phyloP scores from a whole-genome alignment of 2,113 vertebrate genomes.

The Melierax canorus region DNA sequence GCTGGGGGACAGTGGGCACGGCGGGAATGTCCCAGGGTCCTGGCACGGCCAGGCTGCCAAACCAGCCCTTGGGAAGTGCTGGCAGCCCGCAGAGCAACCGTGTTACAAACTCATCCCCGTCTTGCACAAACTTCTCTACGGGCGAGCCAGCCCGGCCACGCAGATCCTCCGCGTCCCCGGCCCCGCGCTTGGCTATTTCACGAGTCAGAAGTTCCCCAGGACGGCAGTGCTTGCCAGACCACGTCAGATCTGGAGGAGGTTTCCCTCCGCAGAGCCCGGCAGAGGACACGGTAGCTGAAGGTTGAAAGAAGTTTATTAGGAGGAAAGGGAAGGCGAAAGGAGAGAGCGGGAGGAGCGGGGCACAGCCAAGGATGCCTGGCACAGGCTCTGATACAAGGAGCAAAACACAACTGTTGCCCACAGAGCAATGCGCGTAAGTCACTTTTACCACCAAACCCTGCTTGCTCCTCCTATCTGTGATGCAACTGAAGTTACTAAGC shows the following conservation, averaged over 20 bases:
- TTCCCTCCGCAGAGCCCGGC: not conserved
- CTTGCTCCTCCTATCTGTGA: not conserved
- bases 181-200: not conserved
- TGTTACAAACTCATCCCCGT: not conserved
- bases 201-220: conserved; percentile 1
- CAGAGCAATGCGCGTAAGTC: not conserved
- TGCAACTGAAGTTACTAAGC: not conserved
- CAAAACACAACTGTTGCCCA: not conserved
- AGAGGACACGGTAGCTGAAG: not conserved
- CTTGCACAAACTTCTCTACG: not conserved
- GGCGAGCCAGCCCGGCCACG: not conserved
- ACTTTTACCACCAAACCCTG: not conserved
- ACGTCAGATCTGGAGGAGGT: not conserved
- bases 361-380: accelerated
- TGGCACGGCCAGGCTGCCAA: conserved; percentile 51
- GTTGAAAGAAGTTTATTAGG: not conserved
- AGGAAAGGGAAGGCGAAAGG: not conserved
- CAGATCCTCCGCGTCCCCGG: not conserved
- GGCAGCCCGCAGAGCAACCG: conserved; percentile 23
- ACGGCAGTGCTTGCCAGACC: not conserved
- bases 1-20: conserved; percentile 41
- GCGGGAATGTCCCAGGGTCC: conserved; percentile 42
- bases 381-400: not conserved
- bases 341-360: not conserved
- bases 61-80: conserved; percentile 44